Evolutionary conservation across 2,888 invertebrate species (phyloP).

Genomic region (Myopa tessellatipennis): DNA sequence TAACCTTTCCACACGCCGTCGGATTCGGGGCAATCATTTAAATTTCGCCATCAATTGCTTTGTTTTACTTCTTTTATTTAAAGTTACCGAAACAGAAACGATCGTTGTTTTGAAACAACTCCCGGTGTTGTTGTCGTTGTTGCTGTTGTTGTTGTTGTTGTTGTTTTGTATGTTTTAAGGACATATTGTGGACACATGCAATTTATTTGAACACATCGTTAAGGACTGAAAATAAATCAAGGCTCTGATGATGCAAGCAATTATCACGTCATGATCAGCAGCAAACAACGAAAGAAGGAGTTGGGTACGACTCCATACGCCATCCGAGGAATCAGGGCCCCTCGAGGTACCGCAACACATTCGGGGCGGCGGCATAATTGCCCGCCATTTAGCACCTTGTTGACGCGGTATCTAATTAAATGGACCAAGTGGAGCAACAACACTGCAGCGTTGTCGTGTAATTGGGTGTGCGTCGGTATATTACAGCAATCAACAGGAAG

Average conservation of each 20-base stretch:
- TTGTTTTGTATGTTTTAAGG: conserved; percentile 45
- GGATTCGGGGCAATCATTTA: too few species aligned
- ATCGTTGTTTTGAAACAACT: not conserved
- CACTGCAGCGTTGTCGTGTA: conserved; percentile 17
- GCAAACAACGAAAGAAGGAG: conserved; percentile 31
- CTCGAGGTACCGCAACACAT: not conserved
- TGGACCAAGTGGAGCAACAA: conserved; percentile 34
- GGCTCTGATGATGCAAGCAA: conserved; percentile 51
- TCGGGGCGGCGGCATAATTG: conserved; percentile 54
- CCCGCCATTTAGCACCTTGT: conserved; percentile 65
- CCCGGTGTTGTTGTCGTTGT: not conserved
- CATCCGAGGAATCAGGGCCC: conserved; percentile 33
- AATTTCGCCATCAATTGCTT: too few species aligned
- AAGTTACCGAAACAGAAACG: too few species aligned
- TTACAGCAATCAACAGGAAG: conserved; percentile 16
- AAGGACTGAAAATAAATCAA: conserved; percentile 55
- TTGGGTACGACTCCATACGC: conserved; percentile 17
- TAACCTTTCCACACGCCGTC: too few species aligned
- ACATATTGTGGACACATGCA: conserved; percentile 53
- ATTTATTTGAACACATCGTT: conserved; percentile 67
- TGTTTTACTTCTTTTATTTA: too few species aligned
- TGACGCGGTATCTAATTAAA: conserved; percentile 66
- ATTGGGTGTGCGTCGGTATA: not conserved
- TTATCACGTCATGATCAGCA: conserved; percentile 61
- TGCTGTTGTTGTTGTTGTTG: conserved; percentile 46